Conservation (phyloP, 2,888 invertebrate genomes). For the Eristalis intricaria region DNA sequence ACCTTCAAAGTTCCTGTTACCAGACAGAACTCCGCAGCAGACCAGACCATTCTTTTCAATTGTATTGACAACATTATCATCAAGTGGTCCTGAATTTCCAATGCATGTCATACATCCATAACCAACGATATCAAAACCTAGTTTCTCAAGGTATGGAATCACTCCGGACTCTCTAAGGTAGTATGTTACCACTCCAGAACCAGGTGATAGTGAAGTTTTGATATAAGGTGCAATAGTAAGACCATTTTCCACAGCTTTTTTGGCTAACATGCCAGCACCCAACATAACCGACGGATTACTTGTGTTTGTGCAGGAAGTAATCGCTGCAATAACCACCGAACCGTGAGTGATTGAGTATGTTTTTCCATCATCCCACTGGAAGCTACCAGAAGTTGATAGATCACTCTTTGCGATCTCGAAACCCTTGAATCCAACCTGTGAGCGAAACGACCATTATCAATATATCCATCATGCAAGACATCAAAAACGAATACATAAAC, state of each 20-base stretch:
- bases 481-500: background rate
- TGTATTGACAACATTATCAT: constrained; percentile 94
- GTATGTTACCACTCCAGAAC: constrained; percentile 96
- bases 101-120: constrained; percentile 99
- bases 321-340: constrained; percentile 97
- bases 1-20: constrained; percentile 99
- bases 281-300: constrained; percentile 99
- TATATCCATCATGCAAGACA: background rate
- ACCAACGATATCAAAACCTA: constrained; percentile 98
- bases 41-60: constrained; percentile 97
- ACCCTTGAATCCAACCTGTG: constrained; percentile 95
- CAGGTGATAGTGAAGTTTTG: constrained; percentile 98
- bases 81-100: constrained; percentile 97
- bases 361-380: constrained; percentile 89
- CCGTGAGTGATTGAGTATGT: constrained; percentile 92
- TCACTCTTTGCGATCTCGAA: constrained; percentile 89
- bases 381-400: constrained; percentile 85
- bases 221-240: constrained; percentile 94
- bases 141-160: constrained; percentile 90
- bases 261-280: constrained; percentile 96
- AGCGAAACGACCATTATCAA: background rate
- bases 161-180: constrained; percentile 92
- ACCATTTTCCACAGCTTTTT: constrained; percentile 96
- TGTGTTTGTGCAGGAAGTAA: constrained; percentile 99
- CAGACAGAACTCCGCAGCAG: constrained; percentile 97